Evolutionary conservation across 2,797 vertebrate species (phyloP).

Genomic region (Florisuga fusca): DNA sequence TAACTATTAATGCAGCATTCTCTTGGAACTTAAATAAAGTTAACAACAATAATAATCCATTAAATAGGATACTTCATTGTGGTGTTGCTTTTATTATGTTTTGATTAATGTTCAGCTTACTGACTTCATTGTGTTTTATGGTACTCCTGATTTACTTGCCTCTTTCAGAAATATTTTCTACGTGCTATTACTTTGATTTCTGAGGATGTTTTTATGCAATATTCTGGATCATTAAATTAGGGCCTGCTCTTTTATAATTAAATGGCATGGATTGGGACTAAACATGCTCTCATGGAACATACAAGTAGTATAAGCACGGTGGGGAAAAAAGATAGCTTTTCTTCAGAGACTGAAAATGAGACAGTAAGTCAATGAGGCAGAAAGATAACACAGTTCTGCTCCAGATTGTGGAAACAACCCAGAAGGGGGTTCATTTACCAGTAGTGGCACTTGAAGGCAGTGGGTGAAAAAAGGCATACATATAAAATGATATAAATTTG

Average conservation of each 20-base stretch:
- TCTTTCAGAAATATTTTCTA: constrained; percentile 4
- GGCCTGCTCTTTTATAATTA: constrained; percentile 2
- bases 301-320: constrained; percentile 52
- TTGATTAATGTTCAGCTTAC: constrained; percentile 32
- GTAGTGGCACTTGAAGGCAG: background rate
- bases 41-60: constrained; percentile 31
- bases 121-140: constrained; percentile 32
- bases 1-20: background rate
- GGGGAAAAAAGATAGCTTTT: constrained; percentile 34
- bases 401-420: constrained; percentile 45
- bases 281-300: constrained; percentile 33
- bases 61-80: constrained; percentile 20
- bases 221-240: constrained; percentile 53
- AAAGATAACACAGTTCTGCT: constrained; percentile 64
- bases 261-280: constrained; percentile 33
- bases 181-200: constrained; percentile 55
- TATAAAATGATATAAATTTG: background rate
- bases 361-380: constrained; percentile 61
- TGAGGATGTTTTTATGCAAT: constrained; percentile 38
- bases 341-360: constrained; percentile 55
- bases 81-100: constrained; percentile 20
- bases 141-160: constrained; percentile 6
- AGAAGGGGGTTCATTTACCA: constrained; percentile 49
- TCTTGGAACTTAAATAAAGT: constrained; percentile 24
- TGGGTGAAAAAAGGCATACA: background rate